A percentile compares a stretch with the other conserved stretches of the same genome.
Evolutionary conservation across 2,797 vertebrate species (phyloP).

Genomic region (Lepilemur septentrionalis): DNA sequence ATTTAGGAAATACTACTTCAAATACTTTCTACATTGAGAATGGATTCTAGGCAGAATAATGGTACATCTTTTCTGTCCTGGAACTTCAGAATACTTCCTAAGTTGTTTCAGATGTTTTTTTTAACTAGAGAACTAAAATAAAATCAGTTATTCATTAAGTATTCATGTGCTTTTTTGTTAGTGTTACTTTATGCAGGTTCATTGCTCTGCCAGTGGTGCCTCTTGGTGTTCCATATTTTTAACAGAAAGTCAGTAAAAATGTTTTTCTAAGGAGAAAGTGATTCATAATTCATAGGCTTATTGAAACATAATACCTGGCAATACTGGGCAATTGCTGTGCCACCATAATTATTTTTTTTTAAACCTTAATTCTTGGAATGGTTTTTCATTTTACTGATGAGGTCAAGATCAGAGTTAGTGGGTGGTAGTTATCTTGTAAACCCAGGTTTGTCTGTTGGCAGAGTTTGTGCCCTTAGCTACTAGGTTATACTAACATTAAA

Average conservation of each 20-base stretch:
- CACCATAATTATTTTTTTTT: not conserved
- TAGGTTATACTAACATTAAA: not conserved
- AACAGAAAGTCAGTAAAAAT: slow-evolving; percentile 5
- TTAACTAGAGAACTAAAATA: not conserved
- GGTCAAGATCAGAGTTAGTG: not conserved
- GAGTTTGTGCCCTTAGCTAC: not conserved
- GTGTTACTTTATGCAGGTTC: not conserved
- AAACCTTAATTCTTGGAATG: not conserved
- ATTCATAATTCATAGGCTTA: not conserved
- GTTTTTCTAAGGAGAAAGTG: not conserved
- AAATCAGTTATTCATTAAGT: not conserved
- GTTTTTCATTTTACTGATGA: not conserved
- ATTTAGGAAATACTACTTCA: not conserved
- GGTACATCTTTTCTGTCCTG: not conserved
- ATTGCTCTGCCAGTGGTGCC: not conserved
- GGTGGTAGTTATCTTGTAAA: not conserved
- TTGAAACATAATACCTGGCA: not conserved
- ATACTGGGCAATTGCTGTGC: not conserved
- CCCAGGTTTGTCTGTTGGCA: not conserved
- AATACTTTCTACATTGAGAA: not conserved
- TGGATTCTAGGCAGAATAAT: not conserved
- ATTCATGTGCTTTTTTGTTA: not conserved
- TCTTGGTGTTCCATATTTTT: not conserved
- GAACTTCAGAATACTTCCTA: not conserved
- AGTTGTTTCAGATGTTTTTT: not conserved